These are phyloP conservation scores for Rhabdomys pumilio DNA, from an alignment of 2,797 vertebrate genomes.

Conservation along the genomic window DNA sequence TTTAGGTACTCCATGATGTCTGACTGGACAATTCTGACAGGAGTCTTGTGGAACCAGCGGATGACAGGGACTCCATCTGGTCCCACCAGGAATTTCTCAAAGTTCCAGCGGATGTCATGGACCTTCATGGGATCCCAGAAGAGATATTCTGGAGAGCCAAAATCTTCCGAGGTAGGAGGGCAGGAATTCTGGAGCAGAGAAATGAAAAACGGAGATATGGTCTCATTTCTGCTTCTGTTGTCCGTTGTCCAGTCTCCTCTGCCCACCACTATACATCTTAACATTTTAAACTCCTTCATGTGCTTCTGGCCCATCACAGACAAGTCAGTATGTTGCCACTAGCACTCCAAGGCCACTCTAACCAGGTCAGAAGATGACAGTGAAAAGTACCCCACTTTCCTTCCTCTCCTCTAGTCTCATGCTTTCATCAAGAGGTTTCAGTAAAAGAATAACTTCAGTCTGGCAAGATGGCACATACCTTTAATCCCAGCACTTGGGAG, in stretches of 20 bases:
- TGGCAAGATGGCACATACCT: neutral
- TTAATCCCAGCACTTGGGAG: neutral
- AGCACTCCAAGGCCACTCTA: neutral
- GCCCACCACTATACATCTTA: neutral
- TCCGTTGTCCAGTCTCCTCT: neutral
- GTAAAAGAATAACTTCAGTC: neutral
- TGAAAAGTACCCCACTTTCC: neutral
- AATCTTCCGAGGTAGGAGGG: constrained; percentile 92
- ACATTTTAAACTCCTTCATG: neutral
- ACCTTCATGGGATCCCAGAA: constrained; percentile 95
- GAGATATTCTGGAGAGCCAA: constrained; percentile 90
- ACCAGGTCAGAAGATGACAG: neutral
- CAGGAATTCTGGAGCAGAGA: constrained; percentile 91
- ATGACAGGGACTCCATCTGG: constrained; percentile 92
- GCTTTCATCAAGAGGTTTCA: neutral
- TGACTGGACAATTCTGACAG: constrained; percentile 88
- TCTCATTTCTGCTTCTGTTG: neutral
- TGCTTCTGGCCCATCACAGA: neutral
- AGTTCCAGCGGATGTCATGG: constrained; percentile 98
- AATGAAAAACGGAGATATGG: neutral
- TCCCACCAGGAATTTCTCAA: constrained; percentile 97
- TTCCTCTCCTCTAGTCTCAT: neutral
- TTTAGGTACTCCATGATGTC: constrained; percentile 90
- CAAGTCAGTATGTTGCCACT: neutral
- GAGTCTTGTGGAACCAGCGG: constrained; percentile 93